Evolutionary conservation across 1,140 invertebrate species (phyloP).

Genomic region (Andricus grossulariae): DNA sequence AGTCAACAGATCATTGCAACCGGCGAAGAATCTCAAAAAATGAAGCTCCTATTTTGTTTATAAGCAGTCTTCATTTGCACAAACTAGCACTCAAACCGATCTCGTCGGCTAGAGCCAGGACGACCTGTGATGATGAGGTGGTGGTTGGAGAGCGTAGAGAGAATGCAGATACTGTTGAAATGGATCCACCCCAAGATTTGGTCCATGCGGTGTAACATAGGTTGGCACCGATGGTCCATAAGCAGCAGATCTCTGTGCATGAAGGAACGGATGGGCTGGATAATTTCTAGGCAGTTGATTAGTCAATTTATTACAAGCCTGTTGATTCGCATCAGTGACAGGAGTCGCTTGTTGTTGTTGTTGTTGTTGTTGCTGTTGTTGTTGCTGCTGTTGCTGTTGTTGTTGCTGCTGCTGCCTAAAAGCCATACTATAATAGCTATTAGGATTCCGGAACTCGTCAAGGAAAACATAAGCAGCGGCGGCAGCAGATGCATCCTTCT

Average conservation of each 20-base stretch:
- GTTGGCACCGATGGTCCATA: constrained; percentile 69
- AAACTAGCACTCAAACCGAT: constrained; percentile 44
- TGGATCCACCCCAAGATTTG: constrained; percentile 69
- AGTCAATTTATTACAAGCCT: constrained; percentile 67
- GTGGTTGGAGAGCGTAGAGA: constrained; percentile 68
- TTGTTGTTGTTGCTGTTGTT: constrained; percentile 68
- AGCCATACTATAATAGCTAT: constrained; percentile 70
- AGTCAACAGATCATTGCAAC: constrained; percentile 23
- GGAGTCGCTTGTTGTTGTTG: constrained; percentile 54
- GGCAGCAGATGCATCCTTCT: constrained; percentile 69
- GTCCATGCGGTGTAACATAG: constrained; percentile 69
- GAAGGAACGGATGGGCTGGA: constrained; percentile 70
- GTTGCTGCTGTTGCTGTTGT: constrained; percentile 57
- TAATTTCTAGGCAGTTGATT: constrained; percentile 68
- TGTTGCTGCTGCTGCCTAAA: constrained; percentile 64
- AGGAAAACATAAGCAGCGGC: constrained; percentile 69
- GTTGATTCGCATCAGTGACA: constrained; percentile 58
- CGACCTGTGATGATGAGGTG: constrained; percentile 70
- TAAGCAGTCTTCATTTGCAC: constrained; percentile 41
- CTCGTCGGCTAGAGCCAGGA: constrained; percentile 71
- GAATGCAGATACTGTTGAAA: constrained; percentile 74
- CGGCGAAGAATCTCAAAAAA: constrained; percentile 26
- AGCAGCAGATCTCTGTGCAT: constrained; percentile 65
- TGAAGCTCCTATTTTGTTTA: constrained; percentile 32
- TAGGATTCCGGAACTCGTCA: constrained; percentile 71